Base-by-base conservation (phyloP, 2,888 invertebrate genomes). In the Incurvaria masculella region DNA sequence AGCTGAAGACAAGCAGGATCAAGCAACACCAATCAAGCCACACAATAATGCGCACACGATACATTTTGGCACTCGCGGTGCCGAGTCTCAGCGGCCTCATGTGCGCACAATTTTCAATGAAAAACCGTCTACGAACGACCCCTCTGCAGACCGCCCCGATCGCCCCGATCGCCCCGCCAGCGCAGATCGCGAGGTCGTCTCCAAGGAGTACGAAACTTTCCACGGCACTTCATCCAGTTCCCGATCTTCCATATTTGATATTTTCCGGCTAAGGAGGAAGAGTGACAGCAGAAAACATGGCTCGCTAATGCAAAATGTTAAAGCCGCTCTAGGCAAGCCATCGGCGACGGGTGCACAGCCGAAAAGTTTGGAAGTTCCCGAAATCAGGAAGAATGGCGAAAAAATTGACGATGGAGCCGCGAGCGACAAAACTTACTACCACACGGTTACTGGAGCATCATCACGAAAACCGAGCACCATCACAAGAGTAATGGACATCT, bases 171-270 rank as follows among this genome's bases (percentile, higher is more conserved):
- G 78, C 50, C 62, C 78, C 21, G 72, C 75, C 17, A 78, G 76
- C 58, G 62, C 69, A 42, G 78, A 76, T 48, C 66, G 76, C 54
- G 75, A 75, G 52, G 55, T 67, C 33, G 58, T 59, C 43, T 58
- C 59, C 48, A 62, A 62, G 46, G 75, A 72, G 58, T 78, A 78
- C 61, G 76, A 78, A 67, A 78, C 78, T 19, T 76, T 76, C 61
- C 78, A 78, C 54, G 76, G 78, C 52, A 76, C 78, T 21, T 26
- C 76, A 49, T 72, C 76, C 61, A 76, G 73, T 66, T 75, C 75
- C 56, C 64, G 74, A 58, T 75, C 72, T 59, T 76, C 76, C 56
- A 74, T 78, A 62, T 78, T 78, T 65, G 78, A 78, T 68, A 76
- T 78, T 57, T 78, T 76, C 59, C 66, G 74, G 53, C 63, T 76